These are phyloP conservation scores for Chrysomela aeneicollis DNA, from an alignment of 2,888 invertebrate genomes.

Conservation along the genomic window DNA sequence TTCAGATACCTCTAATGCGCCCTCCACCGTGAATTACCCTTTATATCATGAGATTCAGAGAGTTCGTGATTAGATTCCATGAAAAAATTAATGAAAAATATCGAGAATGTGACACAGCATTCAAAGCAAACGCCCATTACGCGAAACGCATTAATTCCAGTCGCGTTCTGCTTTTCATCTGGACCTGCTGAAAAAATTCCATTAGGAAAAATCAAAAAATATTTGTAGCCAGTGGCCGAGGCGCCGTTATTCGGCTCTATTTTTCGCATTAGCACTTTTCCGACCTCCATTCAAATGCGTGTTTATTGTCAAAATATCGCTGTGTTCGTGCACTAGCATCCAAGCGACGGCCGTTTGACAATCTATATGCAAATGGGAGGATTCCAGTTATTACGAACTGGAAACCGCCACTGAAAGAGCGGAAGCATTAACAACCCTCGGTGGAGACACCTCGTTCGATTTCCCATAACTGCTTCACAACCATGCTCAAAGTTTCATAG, in stretches of 20 bases:
- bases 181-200: slow-evolving; percentile 22
- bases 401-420: slow-evolving; percentile 17
- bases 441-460: slow-evolving; percentile 1
- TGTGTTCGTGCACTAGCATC: slow-evolving; percentile 1
- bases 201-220: slow-evolving; percentile 20
- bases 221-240: neutral
- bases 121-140: neutral
- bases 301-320: slow-evolving; percentile 39
- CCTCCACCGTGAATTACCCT: too few species aligned
- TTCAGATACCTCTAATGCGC: too few species aligned
- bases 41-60: too few species aligned
- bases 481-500: neutral
- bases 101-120: neutral
- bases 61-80: too few species aligned
- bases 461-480: slow-evolving; percentile 5
- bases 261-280: slow-evolving; percentile 27
- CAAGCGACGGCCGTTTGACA: slow-evolving; percentile 43
- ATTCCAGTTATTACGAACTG: slow-evolving; percentile 46
- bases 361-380: slow-evolving; percentile 53
- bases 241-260: slow-evolving; percentile 22
- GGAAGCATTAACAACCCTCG: neutral
- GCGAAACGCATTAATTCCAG: slow-evolving; percentile 20
- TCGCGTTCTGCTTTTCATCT: slow-evolving; percentile 22
- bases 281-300: slow-evolving; percentile 31
- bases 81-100: too few species aligned